Base-by-base conservation (phyloP, 2,797 vertebrate genomes). In the Labeo calbasu region DNA sequence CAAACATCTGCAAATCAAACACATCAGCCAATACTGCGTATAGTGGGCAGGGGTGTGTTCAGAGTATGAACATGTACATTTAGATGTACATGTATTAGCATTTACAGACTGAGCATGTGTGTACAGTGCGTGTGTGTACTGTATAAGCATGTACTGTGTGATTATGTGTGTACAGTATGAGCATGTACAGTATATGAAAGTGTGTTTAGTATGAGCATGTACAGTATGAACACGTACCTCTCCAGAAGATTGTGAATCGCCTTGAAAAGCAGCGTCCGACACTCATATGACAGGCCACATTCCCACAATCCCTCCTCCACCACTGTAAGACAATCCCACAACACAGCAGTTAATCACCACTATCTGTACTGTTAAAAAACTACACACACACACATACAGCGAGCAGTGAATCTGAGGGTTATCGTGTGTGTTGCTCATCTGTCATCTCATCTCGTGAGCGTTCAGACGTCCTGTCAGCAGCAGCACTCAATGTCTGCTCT, bases 171-270 rank as follows among this genome's bases (percentile, higher is more conserved):
- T 15, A 19, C 59, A 63, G 57, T 23, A 63, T 25, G 1, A 23
- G 11, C 7, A 2, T 57, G 21, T n/a, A 55, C 2, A 2, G 53
- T 21, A 55, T 21, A 55, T 19, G 53, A 55, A 7, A 1, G 8
- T 8, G 19, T 59, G 11, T 57, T n/a, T n/a, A 25, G 57, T 25
- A 6, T n/a, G 2, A n/a, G 10, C 21, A 12, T 7, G 12, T 15
- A 28, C 25, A 63, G 13, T 63, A 15, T 32, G 25, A 65, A 65
- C 70, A 43, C 92, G 93, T 95, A 99, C 98, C 98, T 98, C 94
- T 99, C 98, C 92, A 99, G 93, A 89, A 99, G 94, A 94, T 99
- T 99, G 94, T 99, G 98, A 91, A 99, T 97, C 70, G 98, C 98
- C 95, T 99, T 99, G 94, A 99, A 99, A 91, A 99, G 97, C 86